Evolutionary conservation across 1,140 invertebrate species (phyloP), one percentile per base, ranked within the genome.

Genomic region (Anthonomus grandis): DNA sequence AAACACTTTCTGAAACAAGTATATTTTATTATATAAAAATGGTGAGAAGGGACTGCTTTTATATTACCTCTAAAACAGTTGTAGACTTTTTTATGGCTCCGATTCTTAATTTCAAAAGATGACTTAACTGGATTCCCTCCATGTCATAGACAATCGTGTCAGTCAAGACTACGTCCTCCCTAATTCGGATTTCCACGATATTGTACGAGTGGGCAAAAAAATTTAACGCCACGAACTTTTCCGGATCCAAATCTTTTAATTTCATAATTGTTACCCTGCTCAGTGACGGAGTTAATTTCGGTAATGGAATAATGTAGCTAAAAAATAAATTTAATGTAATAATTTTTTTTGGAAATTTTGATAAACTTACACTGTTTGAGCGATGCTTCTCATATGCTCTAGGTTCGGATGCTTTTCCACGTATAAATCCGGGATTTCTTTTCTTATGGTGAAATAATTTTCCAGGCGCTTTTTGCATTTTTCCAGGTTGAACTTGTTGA

Each of bases 1-100:
- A 66, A 76, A 77, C 3, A 74, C 81, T 50, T 80, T 78, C 69
- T 63, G 36, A 24, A 55, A 62, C 19, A n/a, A n/a, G n/a, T n/a
- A n/a, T n/a, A n/a, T n/a, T n/a, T n/a, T n/a, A n/a, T n/a, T n/a
- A n/a, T n/a, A n/a, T n/a, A n/a, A n/a, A n/a, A n/a, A n/a, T n/a
- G n/a, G n/a, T n/a, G n/a, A n/a, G n/a, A n/a, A n/a, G n/a, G n/a
- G n/a, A n/a, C n/a, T n/a, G n/a, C n/a, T n/a, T n/a, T 9, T n/a
- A 45, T 48, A 13, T 51, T 57, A 64, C 63, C 55, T 64, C 57
- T 5, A 63, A 52, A 13, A 64, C 39, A 19, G 18, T 54, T 4
- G 37, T 25, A 23, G 57, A 15, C 41, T 63, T 62, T 48, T 52
- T 57, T 4, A 64, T n/a, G 4, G 46, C 5, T 23, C 36, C 51